Conservation (phyloP, 2,113 vertebrate species). For the Sturnira hondurensis region DNA sequence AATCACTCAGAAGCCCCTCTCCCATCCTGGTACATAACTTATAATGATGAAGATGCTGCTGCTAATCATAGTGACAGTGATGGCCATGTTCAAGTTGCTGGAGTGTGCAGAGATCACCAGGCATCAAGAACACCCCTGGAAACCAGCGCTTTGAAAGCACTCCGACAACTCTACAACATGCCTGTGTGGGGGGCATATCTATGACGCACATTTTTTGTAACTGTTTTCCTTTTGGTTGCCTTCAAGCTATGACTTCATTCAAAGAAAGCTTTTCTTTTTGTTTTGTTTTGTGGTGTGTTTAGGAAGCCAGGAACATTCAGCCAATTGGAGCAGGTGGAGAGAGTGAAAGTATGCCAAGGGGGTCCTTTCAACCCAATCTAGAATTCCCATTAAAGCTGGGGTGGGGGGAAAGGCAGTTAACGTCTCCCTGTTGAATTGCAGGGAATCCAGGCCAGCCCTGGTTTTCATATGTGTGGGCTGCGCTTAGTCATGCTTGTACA, state of each 20-base stretch:
- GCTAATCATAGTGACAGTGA: neutral
- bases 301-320: conserved; percentile 27
- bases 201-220: conserved; percentile 16
- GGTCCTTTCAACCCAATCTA: conserved; percentile 45
- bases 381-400: conserved; percentile 55
- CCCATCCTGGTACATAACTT: neutral
- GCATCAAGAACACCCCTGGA: neutral
- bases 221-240: conserved; percentile 24
- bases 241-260: conserved; percentile 23
- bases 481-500: conserved; percentile 60
- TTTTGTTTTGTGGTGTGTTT: conserved; percentile 43
- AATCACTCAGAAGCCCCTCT: neutral
- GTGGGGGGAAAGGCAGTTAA: neutral
- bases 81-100: neutral
- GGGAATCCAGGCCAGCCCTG: conserved; percentile 60
- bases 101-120: neutral
- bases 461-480: conserved; percentile 48
- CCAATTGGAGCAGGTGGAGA: conserved; percentile 46
- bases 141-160: neutral
- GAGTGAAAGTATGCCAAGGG: conserved; percentile 33
- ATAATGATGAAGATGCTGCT: neutral
- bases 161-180: neutral
- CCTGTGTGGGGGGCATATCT: neutral
- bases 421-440: conserved; percentile 32
- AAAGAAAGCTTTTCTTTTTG: conserved; percentile 41